A percentile compares a stretch with the other conserved stretches of the same genome.
phyloP scores from a whole-genome alignment of 2,797 vertebrate species.

The Iguana delicatissima region DNA sequence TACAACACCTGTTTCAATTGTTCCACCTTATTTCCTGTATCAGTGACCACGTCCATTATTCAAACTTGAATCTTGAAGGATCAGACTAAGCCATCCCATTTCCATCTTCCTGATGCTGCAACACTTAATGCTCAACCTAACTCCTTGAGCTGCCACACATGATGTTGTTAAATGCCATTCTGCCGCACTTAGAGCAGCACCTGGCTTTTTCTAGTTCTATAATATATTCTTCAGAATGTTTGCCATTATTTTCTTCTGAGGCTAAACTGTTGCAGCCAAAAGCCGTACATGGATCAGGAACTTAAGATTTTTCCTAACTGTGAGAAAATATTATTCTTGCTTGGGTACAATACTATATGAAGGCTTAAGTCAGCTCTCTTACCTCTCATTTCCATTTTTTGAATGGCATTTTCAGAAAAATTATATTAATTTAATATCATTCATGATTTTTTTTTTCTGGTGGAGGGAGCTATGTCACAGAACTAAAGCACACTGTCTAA shows the following conservation, averaged over 20 bases:
- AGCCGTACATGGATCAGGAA: neutral
- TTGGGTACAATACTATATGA: neutral
- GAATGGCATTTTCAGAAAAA: constrained; percentile 66
- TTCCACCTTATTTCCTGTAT: too few relatives aligned
- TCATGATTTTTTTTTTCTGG: constrained; percentile 47
- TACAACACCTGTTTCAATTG: neutral
- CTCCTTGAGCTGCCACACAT: neutral
- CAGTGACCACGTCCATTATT: neutral
- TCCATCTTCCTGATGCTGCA: neutral
- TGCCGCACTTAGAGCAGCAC: neutral
- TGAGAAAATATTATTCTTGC: neutral
- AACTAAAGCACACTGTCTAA: constrained; percentile 14
- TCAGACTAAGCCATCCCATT: neutral
- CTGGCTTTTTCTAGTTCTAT: neutral
- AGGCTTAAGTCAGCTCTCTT: neutral
- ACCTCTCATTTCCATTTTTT: constrained; percentile 22
- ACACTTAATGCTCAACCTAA: neutral
- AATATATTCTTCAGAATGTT: neutral
- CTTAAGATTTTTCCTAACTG: neutral
- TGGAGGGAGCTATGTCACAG: constrained; percentile 52
- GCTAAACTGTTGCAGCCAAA: neutral
- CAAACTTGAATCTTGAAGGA: neutral
- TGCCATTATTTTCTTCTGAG: neutral
- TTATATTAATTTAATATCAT: constrained; percentile 47
- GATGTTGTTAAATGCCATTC: neutral